Evolutionary conservation across 2,113 vertebrate species (phyloP).

Genomic region (Madoqua kirkii): DNA sequence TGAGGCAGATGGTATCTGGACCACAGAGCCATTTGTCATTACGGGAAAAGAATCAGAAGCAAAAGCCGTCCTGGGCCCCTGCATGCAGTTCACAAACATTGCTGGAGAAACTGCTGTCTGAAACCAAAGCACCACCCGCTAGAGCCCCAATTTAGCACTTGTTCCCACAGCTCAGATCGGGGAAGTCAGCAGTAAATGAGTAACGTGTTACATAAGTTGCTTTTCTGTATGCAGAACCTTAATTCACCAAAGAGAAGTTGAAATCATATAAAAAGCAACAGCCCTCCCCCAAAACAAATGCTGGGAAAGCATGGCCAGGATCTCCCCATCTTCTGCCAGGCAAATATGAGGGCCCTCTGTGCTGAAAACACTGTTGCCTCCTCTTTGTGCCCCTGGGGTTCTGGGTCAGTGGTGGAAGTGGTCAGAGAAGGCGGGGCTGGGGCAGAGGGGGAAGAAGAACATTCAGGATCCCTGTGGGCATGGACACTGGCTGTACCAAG

Average conservation of each 20-base stretch:
- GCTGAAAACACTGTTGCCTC: not conserved
- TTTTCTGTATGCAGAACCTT: constrained; percentile 52
- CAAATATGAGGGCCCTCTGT: not conserved
- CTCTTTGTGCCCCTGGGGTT: not conserved
- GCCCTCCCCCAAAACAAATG: constrained; percentile 53
- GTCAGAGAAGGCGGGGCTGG: fast-evolving
- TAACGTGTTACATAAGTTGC: constrained; percentile 58
- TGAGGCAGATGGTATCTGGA: constrained; percentile 29
- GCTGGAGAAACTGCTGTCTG: not conserved
- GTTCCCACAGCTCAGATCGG: constrained; percentile 41
- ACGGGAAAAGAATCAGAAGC: not conserved
- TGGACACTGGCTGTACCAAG: not conserved
- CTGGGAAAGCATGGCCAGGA: not conserved
- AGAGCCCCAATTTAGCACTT: constrained; percentile 21
- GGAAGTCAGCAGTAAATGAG: constrained; percentile 45
- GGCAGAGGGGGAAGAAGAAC: not conserved
- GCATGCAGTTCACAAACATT: not conserved
- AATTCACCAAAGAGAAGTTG: not conserved
- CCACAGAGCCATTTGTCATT: not conserved
- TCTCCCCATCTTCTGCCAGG: not conserved
- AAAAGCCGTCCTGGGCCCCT: fast-evolving
- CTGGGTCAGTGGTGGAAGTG: not conserved
- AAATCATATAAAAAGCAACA: constrained; percentile 53
- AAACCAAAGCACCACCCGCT: constrained; percentile 24
- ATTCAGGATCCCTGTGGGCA: not conserved